A percentile compares a stretch with the other conserved stretches of the same genome.
Evolutionary conservation across 2,113 vertebrate genomes (phyloP).

Genomic region (Scomber colias): DNA sequence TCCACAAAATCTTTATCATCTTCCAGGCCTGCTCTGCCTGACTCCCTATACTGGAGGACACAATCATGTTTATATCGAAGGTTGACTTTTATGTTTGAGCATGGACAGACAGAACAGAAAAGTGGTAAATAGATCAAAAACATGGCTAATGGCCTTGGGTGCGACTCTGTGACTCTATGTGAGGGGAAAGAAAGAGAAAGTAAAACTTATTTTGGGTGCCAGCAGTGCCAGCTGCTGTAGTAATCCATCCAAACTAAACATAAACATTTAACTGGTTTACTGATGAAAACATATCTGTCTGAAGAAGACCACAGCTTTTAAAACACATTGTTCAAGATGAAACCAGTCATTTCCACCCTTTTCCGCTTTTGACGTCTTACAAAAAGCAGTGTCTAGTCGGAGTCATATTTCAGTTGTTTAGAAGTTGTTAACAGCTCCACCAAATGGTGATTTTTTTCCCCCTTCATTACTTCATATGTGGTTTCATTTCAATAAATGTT

Average conservation of each 20-base stretch:
- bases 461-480: no score
- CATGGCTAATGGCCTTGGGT: not conserved
- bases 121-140: not conserved
- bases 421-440: no score
- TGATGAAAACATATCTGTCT: no score
- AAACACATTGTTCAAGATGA: not conserved
- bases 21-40: slow-evolving; percentile 40
- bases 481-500: no score
- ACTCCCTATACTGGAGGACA: slow-evolving; percentile 45
- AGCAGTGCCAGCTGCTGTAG: not conserved
- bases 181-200: not conserved
- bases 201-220: not conserved
- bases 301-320: no score
- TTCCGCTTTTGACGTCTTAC: no score
- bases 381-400: no score
- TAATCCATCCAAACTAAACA: no score
- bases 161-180: not conserved
- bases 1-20: slow-evolving; percentile 90
- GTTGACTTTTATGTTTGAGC: not conserved
- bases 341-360: no score
- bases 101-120: not conserved
- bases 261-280: no score
- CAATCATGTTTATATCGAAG: not conserved
- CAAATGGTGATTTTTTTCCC: no score
- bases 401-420: no score